A percentile compares a stretch with the other conserved stretches of the same genome.
phyloP scores from a whole-genome alignment of 2,113 vertebrate genomes.

The Eonycteris spelaea region DNA sequence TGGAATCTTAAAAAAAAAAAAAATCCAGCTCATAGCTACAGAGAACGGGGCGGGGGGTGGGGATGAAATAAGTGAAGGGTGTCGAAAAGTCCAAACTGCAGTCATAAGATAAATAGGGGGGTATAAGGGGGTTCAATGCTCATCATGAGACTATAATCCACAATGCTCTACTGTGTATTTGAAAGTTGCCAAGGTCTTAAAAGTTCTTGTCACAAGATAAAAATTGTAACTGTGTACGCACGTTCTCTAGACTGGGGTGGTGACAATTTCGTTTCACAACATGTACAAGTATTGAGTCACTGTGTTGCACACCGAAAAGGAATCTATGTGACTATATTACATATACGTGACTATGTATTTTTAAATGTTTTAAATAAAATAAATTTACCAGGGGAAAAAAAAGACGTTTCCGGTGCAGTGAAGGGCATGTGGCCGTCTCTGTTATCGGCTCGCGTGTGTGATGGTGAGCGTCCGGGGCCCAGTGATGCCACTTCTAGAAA shows the following conservation, averaged over 20 bases:
- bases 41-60: accelerated
- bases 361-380: no score
- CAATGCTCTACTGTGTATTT: not conserved
- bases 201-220: not conserved
- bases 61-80: not conserved
- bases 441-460: not conserved
- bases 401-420: not conserved
- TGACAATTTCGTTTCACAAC: not conserved
- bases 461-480: not conserved
- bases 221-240: not conserved
- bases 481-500: not conserved
- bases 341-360: no score
- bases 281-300: not conserved
- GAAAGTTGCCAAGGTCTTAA: not conserved
- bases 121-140: no score
- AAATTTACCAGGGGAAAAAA: no score
- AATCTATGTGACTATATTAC: no score
- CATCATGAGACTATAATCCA: not conserved
- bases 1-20: not conserved
- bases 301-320: not conserved
- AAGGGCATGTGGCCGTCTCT: accelerated
- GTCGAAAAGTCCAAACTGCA: not conserved
- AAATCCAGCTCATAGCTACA: not conserved
- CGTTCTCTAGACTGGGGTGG: not conserved
- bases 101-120: not conserved